These are phyloP conservation scores for Cyprinodon brontotheroides DNA, from an alignment of 2,113 vertebrate species.

Conservation along the genomic window DNA sequence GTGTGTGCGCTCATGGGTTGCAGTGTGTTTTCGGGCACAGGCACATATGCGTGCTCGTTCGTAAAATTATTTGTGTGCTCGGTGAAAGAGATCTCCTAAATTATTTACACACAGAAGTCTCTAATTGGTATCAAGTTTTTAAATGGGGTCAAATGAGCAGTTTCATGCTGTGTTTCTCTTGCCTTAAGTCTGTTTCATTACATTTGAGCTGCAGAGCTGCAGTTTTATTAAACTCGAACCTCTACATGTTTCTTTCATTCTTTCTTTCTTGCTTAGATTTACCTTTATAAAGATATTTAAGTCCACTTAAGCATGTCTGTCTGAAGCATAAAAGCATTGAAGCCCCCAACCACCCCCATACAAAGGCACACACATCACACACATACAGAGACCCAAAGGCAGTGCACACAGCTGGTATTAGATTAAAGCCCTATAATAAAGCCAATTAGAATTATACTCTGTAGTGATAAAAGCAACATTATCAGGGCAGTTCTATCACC, in stretches of 20 bases:
- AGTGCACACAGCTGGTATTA: conserved; percentile 59
- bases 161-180: conserved; percentile 69
- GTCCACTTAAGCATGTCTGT: conserved; percentile 29
- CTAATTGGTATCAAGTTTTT: conserved; percentile 86
- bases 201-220: conserved; percentile 40
- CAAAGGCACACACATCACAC: conserved; percentile 9
- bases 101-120: conserved; percentile 82
- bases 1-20: conserved; percentile 37
- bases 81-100: conserved; percentile 71
- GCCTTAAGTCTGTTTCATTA: conserved; percentile 59
- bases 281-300: conserved; percentile 31
- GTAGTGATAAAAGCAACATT: conserved; percentile 53
- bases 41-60: conserved; percentile 33
- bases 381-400: conserved; percentile 45
- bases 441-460: conserved; percentile 67
- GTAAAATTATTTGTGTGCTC: conserved; percentile 63
- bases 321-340: conserved; percentile 49
- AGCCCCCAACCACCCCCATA: conserved; percentile 13
- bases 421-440: conserved; percentile 71
- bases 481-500: conserved; percentile 30
- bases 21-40: conserved; percentile 36
- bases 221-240: conserved; percentile 52
- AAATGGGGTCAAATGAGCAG: conserved; percentile 85
- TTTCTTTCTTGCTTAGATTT: conserved; percentile 9
- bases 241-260: conserved; percentile 24